Conservation (phyloP, 2,113 vertebrate species). For the Sisor rabdophorus region DNA sequence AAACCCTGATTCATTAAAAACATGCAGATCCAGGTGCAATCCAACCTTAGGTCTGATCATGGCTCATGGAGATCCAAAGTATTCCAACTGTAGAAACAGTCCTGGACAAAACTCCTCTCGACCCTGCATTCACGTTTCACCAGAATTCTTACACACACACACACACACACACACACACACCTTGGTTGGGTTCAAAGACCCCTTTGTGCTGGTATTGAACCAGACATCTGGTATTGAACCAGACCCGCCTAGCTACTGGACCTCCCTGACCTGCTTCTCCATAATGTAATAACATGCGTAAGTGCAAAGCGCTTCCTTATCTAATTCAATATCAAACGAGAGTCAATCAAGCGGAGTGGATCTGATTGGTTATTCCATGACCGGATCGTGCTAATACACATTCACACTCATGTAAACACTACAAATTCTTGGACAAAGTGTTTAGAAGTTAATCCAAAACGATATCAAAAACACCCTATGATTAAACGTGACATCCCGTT, state of each 20-base stretch:
- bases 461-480: not conserved
- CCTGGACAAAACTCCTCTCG: not conserved
- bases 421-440: not conserved
- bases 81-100: not conserved
- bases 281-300: slow-evolving; percentile 6
- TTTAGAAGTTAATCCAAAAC: not conserved
- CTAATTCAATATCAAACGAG: not conserved
- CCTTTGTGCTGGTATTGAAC: too few species aligned
- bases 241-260: slow-evolving; percentile 1
- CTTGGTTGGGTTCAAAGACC: not conserved
- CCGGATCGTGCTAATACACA: not conserved
- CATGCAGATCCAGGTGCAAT: not conserved
- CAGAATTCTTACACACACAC: too few species aligned
- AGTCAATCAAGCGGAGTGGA: not conserved
- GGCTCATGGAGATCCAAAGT: not conserved
- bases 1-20: not conserved
- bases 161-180: too few species aligned
- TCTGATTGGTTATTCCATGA: not conserved
- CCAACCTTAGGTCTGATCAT: not conserved
- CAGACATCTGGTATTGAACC: not conserved
- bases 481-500: slow-evolving; percentile 21
- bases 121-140: not conserved
- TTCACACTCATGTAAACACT: slow-evolving; percentile 6
- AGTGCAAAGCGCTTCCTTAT: not conserved
- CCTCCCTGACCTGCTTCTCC: not conserved